Evolutionary conservation across 1,140 invertebrate species (phyloP).

Genomic region (Zaprionus vittiger): DNA sequence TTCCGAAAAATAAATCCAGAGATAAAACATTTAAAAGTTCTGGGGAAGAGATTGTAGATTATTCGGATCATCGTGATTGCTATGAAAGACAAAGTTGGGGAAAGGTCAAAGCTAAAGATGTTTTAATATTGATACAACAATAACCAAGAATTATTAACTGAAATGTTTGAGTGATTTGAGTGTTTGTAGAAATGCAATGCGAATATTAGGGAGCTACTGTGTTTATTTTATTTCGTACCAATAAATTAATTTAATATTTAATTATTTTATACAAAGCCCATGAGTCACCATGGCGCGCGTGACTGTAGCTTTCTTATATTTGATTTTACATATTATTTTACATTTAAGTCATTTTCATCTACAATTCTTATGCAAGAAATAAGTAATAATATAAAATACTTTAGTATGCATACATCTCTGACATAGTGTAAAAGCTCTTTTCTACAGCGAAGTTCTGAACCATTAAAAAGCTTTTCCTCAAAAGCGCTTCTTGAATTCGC

Average conservation of each 20-base stretch:
- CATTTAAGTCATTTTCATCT: background rate
- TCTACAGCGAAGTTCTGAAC: background rate
- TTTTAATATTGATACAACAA: background rate
- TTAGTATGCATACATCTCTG: background rate
- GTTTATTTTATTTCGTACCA: no score
- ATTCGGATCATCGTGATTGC: background rate
- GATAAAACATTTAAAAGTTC: conserved; percentile 3
- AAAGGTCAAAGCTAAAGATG: background rate
- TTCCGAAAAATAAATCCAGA: background rate
- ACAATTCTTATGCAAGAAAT: background rate
- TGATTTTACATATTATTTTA: background rate
- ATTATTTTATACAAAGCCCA: no score
- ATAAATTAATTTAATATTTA: no score
- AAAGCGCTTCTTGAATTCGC: conserved; percentile 17
- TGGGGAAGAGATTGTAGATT: background rate
- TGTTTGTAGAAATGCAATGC: no score
- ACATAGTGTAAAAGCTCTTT: background rate
- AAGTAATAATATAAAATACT: background rate
- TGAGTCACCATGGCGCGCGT: no score
- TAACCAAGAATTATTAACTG: background rate
- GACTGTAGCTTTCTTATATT: no score
- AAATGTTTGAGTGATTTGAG: no score
- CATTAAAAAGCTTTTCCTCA: background rate
- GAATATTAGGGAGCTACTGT: no score
- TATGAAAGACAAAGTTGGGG: background rate